Evolutionary conservation across 2,888 invertebrate species (phyloP), one percentile per base, ranked within the genome.

Genomic region (Norana najaformis): DNA sequence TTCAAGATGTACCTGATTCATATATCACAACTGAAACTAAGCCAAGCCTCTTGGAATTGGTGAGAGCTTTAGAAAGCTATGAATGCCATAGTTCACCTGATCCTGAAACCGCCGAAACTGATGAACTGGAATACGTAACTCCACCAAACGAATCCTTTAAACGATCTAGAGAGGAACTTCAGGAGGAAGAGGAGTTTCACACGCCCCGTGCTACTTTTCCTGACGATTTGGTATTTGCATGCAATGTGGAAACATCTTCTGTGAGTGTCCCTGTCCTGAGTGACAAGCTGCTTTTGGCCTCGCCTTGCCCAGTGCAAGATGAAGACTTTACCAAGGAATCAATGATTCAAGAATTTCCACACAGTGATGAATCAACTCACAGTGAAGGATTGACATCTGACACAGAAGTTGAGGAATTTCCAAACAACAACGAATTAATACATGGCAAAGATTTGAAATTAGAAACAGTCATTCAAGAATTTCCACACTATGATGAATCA

Each of bases 151-250:
- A 69, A n/a, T n/a, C 69, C 30, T 69, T 69, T 69, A 69, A 13
- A 69, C 69, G 13, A 47, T 47, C 23, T 5, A 47, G 6, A 69
- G 69, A 69, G 13, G 69, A 69, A 69, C n/a, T 69, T 30, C 69
- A 69, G 69, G 69, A 69, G 69, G 69, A 69, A 69, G 69, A 69
- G 30, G 69, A 69, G n/a, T 69, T 69, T 69, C 69, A 69, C 69
- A 69, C 69, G n/a, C 69, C 69, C 0, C 69, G 69, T 69, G 69
- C 69, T 69, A 69, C 11, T 8, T 69, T 69, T 69, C 69, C n/a
- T 69, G 69, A 69, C n/a, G 69, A 30, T n/a, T n/a, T 69, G n/a
- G 69, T 69, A n/a, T 0, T 5, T 8, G 69, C 69, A n/a, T 4
- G n/a, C 11, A 16, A 69, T n/a, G 69, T 6, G 69, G n/a, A 69